Conservation (phyloP, 2,113 vertebrate genomes). For the Falco punctatus region DNA sequence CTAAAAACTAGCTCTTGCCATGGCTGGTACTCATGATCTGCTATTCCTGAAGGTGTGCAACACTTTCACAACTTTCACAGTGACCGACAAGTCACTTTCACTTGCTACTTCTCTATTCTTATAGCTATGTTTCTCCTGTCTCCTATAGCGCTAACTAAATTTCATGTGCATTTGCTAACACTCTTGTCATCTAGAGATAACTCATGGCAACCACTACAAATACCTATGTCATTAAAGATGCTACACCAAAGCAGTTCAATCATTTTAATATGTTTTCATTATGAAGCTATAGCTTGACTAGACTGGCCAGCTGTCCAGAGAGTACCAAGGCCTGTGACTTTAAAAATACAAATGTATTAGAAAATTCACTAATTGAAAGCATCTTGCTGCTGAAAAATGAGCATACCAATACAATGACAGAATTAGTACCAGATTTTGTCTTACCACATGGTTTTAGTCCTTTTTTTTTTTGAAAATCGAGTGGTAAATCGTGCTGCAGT, state of each 20-base stretch:
- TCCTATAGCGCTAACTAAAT: neutral
- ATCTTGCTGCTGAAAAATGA: neutral
- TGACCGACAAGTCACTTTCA: neutral
- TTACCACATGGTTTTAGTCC: neutral
- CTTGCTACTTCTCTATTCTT: neutral
- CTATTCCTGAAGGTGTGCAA: neutral
- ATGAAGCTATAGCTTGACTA: neutral
- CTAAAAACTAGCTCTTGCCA: neutral
- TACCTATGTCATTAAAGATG: neutral
- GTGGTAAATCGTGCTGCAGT: neutral
- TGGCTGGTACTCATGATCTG: accelerated
- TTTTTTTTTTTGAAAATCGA: neutral
- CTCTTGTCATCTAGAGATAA: neutral
- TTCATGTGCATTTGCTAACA: neutral
- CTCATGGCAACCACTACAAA: neutral
- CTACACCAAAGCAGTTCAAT: neutral
- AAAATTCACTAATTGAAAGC: neutral
- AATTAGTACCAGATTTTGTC: neutral
- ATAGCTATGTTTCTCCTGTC: neutral
- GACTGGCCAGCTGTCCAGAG: neutral
- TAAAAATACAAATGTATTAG: neutral
- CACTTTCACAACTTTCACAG: neutral
- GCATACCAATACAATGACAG: neutral
- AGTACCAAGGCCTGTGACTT: neutral
- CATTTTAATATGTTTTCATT: neutral